phyloP scores from a whole-genome alignment of 2,888 invertebrate genomes.

The Torymus tubicola region DNA sequence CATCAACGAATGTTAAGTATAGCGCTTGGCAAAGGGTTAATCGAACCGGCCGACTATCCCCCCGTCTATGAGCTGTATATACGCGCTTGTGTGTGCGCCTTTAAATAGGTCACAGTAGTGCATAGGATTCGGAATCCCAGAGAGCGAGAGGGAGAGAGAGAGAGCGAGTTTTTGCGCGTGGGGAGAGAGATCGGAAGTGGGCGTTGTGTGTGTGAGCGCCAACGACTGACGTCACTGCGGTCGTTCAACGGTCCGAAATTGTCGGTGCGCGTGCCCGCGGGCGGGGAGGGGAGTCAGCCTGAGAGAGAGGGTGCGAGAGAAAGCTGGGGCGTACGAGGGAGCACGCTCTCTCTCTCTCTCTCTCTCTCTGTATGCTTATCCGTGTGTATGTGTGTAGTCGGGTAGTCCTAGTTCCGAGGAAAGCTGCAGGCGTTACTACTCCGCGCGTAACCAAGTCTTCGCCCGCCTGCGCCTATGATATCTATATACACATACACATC shows the following conservation, averaged over 20 bases:
- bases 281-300: too few species aligned
- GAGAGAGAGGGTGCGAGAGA: not conserved
- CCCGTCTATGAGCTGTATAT: not conserved
- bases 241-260: conserved; percentile 52
- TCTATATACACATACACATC: not conserved
- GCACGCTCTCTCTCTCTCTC: too few species aligned
- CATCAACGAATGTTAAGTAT: too few species aligned
- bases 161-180: conserved; percentile 23
- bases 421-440: conserved; percentile 12
- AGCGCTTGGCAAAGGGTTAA: too few species aligned
- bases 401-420: too few species aligned
- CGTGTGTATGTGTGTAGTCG: too few species aligned
- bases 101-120: conserved; percentile 40
- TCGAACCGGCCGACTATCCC: too few species aligned
- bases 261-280: not conserved
- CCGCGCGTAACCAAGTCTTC: not conserved
- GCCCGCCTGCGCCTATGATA: not conserved
- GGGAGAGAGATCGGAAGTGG: conserved; percentile 6
- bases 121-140: conserved; percentile 36
- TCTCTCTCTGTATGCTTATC: too few species aligned
- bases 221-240: conserved; percentile 52
- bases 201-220: conserved; percentile 12
- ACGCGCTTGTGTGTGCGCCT: not conserved
- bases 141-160: conserved; percentile 16
- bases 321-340: not conserved